Percentiles rank a stretch among this genome's conserved stretches.
Evolutionary conservation across 2,888 invertebrate genomes (phyloP).

Genomic region (Drosophila infuscata): DNA sequence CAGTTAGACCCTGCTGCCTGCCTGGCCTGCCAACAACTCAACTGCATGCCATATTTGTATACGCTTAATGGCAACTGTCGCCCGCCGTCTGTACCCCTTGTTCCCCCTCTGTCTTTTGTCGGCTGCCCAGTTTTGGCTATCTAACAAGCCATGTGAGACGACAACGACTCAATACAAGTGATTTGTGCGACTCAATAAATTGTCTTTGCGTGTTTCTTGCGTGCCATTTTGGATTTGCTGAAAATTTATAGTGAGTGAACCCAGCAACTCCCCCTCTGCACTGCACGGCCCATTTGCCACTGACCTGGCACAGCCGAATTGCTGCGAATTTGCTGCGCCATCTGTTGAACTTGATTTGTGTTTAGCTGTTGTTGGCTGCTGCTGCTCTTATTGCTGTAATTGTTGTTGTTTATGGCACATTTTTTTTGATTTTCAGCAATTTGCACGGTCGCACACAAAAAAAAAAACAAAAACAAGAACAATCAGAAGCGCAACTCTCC

Average conservation of each 20-base stretch:
- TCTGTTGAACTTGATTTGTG: conserved; percentile 72
- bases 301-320: conserved; percentile 31
- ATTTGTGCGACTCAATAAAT: conserved; percentile 69
- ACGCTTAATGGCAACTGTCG: conserved; percentile 58
- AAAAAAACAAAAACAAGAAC: conserved; percentile 24
- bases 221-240: conserved; percentile 45
- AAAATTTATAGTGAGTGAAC: conserved; percentile 48
- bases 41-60: conserved; percentile 66
- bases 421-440: conserved; percentile 51
- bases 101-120: not conserved
- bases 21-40: conserved; percentile 39
- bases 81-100: conserved; percentile 8
- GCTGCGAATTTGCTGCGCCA: conserved; percentile 67
- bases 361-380: conserved; percentile 14
- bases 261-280: not conserved
- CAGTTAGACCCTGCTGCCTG: conserved; percentile 56
- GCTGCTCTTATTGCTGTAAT: conserved; percentile 11
- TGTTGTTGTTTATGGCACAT: conserved; percentile 56
- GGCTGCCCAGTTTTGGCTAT: conserved; percentile 57
- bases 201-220: conserved; percentile 45
- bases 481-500: conserved; percentile 31
- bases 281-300: conserved; percentile 15
- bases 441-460: conserved; percentile 45
- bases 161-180: conserved; percentile 56
- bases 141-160: conserved; percentile 62